Evolutionary conservation across 1,140 invertebrate species (phyloP).

Genomic region (Acarapis woodi): DNA sequence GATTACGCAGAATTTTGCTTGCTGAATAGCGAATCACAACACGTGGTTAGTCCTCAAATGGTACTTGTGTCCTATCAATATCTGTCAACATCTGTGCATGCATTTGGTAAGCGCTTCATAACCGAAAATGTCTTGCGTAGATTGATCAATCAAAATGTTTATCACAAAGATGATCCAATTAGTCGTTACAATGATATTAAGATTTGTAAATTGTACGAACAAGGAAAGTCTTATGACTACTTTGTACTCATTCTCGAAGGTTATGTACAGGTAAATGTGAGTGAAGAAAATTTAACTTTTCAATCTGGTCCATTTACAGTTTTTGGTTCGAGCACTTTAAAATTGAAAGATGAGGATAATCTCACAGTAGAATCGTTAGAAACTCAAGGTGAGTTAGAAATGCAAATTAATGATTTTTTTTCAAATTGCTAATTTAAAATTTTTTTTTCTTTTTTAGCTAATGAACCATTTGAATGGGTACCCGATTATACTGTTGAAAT

Average conservation of each 20-base stretch:
- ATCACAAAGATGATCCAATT: conserved; percentile 16
- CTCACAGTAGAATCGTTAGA: too few relatives aligned
- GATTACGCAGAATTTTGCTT: too few relatives aligned
- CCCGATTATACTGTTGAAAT: conserved; percentile 59
- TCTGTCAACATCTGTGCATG: conserved; percentile 53
- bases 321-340: conserved; percentile 49
- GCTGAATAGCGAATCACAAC: too few relatives aligned
- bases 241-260: conserved; percentile 80
- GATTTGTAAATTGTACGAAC: conserved; percentile 13
- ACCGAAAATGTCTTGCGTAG: conserved; percentile 61
- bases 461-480: too few relatives aligned
- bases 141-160: conserved; percentile 62
- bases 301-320: conserved; percentile 81
- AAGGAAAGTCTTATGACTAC: conserved; percentile 31
- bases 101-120: conserved; percentile 50
- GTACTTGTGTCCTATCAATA: conserved; percentile 76
- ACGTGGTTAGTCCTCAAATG: conserved; percentile 52
- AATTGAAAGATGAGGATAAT: too few relatives aligned
- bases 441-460: too few relatives aligned
- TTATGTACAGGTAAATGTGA: conserved; percentile 37
- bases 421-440: too few relatives aligned
- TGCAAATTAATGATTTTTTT: too few relatives aligned
- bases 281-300: conserved; percentile 51
- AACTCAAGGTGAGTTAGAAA: too few relatives aligned
- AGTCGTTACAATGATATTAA: not conserved